Evolutionary conservation across 2,888 invertebrate genomes (phyloP), one percentile per base, ranked within the genome.

Genomic region (Aspidiotus destructor): DNA sequence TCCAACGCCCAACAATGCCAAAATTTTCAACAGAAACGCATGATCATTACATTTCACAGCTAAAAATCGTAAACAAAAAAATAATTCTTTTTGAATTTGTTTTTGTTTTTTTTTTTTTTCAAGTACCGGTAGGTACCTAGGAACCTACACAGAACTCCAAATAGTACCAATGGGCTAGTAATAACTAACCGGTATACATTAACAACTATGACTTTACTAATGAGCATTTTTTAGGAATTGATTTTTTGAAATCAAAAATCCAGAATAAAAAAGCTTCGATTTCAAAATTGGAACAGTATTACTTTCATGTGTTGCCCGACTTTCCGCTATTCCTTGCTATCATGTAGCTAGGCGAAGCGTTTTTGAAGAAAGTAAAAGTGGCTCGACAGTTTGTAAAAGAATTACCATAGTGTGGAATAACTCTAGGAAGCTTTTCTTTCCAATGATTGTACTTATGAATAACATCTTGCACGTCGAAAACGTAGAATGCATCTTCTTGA

Each of bases 1-100:
- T 72, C 90, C 89, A 55, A 87, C 83, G 61, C 97, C 98, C 73
- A 96, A 82, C 41, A 89, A 85, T 28, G 92, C 92, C 74, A 99
- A 81, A 8, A 90, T 85, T 77, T 88, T 85, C 73, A 99, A 80
- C 70, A 99, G 84, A 72, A 86, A 80, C 69, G 85, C 82, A 77
- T 89, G 89, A 75, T 95, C 92, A 80, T 99, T 98, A 81, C 98
- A 99, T 79, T 99, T 99, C 72, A 99, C 95, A 74, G 98, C 95
- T 80, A 79, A 76, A 80, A 80, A 62, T 52, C 2, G 52, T 60
- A 60, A 63, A 53, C 15, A 9, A 44, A 8, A 28, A 28, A 28
- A 41, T 7, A 15, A 41, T 3, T 60, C n/a, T n/a, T 28, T 28
- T 3, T 28, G 1, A 28, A 28, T 1, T 1, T 5, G 5, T 3